Evolutionary conservation across 2,797 vertebrate genomes (phyloP).

Genomic region (Hyperoplus lanceolatus): DNA sequence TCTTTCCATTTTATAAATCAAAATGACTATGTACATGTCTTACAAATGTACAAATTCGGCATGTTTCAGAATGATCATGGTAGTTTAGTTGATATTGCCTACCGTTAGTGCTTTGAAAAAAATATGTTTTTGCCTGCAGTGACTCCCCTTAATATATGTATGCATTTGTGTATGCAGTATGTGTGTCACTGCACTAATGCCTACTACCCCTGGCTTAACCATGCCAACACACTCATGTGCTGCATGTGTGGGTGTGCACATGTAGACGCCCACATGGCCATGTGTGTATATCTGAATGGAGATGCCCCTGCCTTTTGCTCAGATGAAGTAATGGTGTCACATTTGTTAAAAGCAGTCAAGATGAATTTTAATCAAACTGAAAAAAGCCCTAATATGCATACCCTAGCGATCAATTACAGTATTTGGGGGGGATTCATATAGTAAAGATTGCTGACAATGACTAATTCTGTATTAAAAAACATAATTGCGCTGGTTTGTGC

Average conservation of each 20-base stretch:
- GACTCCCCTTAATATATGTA: background rate
- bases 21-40: too few species aligned
- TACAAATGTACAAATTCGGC: too few species aligned
- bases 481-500: slow-evolving; percentile 2
- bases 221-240: slow-evolving; percentile 4
- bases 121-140: too few species aligned
- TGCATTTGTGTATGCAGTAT: background rate
- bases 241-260: slow-evolving; percentile 10
- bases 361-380: slow-evolving; percentile 78
- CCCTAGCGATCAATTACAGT: slow-evolving; percentile 61
- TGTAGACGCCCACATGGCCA: background rate
- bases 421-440: slow-evolving; percentile 24
- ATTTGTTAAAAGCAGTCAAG: slow-evolving; percentile 72
- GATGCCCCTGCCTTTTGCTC: slow-evolving; percentile 45
- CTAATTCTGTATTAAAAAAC: background rate
- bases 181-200: background rate
- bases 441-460: slow-evolving; percentile 40
- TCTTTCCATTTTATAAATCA: too few species aligned
- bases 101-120: too few species aligned
- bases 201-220: background rate
- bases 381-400: slow-evolving; percentile 63
- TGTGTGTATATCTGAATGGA: slow-evolving; percentile 14
- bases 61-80: too few species aligned
- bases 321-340: slow-evolving; percentile 70
- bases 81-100: too few species aligned